Percentiles rank a stretch among this genome's conserved stretches.
phyloP scores from a whole-genome alignment of 2,888 invertebrate species.

The Oxytorus armatus region DNA sequence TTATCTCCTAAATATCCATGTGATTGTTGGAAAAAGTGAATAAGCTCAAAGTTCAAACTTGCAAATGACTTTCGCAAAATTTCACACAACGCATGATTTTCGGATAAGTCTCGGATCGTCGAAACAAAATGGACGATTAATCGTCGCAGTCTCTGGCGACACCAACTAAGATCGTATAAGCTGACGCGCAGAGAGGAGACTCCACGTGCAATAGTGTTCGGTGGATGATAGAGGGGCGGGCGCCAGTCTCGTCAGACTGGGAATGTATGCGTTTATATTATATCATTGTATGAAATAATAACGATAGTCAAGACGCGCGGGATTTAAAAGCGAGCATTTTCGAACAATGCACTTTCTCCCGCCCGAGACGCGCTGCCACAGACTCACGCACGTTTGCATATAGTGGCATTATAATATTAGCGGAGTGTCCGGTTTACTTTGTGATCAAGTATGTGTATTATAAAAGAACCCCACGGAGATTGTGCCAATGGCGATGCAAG shows the following conservation, averaged over 20 bases:
- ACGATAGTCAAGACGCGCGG: conserved; percentile 67
- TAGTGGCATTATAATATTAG: conserved; percentile 53
- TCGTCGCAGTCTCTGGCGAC: conserved; percentile 2
- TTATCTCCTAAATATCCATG: too few relatives aligned
- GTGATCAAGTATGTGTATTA: conserved; percentile 42
- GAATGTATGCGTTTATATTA: conserved; percentile 74
- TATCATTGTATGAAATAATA: conserved; percentile 73
- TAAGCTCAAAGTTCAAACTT: too few relatives aligned
- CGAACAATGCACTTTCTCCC: conserved; percentile 79
- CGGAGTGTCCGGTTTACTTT: conserved; percentile 58
- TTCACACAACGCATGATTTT: too few relatives aligned
- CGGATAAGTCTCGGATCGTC: too few relatives aligned
- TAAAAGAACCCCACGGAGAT: conserved; percentile 16
- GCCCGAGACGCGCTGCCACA: conserved; percentile 63
- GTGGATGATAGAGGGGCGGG: conserved; percentile 74
- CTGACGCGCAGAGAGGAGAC: background rate
- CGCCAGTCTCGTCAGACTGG: conserved; percentile 81
- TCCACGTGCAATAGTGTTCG: conserved; percentile 45
- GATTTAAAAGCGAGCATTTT: conserved; percentile 73
- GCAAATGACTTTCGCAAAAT: too few relatives aligned
- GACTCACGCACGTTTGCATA: conserved; percentile 43
- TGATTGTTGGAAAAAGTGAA: too few relatives aligned
- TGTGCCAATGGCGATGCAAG: conserved; percentile 24
- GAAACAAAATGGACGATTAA: too few relatives aligned
- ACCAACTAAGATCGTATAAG: conserved; percentile 16